Conservation (phyloP, 2,113 vertebrate genomes). For the Trochalopteron elliotii region DNA sequence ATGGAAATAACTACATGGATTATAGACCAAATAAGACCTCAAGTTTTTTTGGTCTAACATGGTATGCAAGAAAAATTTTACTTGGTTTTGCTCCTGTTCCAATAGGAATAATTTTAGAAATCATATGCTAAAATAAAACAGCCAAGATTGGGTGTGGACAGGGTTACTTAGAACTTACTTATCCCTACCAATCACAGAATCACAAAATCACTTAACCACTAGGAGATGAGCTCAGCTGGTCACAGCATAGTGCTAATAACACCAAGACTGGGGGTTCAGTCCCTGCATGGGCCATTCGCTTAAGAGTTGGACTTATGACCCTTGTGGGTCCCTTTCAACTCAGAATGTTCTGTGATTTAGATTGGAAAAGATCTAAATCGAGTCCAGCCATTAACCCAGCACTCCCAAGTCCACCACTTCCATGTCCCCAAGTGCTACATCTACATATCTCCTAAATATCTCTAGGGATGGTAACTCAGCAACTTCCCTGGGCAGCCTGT, state of each 20-base stretch:
- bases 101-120: not conserved
- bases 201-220: not conserved
- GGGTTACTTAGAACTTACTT: not conserved
- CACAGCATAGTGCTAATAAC: not conserved
- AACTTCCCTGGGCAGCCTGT: not conserved
- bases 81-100: not conserved
- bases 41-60: not conserved
- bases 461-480: not conserved
- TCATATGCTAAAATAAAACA: not conserved
- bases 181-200: not conserved
- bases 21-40: not conserved
- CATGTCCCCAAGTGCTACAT: too few relatives aligned
- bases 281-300: too few relatives aligned
- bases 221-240: not conserved
- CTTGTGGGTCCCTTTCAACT: not conserved
- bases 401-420: not conserved
- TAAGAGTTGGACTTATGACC: not conserved
- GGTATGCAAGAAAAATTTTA: not conserved
- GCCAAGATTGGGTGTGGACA: not conserved
- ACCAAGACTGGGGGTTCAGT: not conserved
- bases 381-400: not conserved
- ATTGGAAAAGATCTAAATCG: not conserved
- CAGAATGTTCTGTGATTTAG: not conserved
- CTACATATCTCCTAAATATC: not conserved
- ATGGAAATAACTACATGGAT: not conserved